Percentiles rank a stretch among this genome's conserved stretches.
phyloP scores from a whole-genome alignment of 2,888 invertebrate species.

The Gymnoscelis rufifasciata region DNA sequence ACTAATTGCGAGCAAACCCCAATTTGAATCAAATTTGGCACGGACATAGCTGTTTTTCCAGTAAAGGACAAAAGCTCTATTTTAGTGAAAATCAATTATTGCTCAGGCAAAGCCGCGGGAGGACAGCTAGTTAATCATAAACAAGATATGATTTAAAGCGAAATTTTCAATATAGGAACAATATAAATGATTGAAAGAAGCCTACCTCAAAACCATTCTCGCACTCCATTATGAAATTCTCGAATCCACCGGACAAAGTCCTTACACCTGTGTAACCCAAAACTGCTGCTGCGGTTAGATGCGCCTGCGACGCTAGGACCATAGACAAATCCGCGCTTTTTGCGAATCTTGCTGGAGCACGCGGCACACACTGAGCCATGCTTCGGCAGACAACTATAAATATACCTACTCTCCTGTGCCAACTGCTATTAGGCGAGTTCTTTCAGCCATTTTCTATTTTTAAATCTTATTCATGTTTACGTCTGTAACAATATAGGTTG shows the following conservation, averaged over 20 bases:
- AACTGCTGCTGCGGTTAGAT: slow-evolving; percentile 16
- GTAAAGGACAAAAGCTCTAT: no score
- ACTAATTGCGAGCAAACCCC: no score
- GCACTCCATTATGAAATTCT: slow-evolving; percentile 67
- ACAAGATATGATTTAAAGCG: no score
- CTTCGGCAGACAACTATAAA: slow-evolving; percentile 62
- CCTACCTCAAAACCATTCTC: slow-evolving; percentile 69
- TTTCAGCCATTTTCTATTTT: slow-evolving; percentile 35
- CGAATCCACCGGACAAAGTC: slow-evolving; percentile 50
- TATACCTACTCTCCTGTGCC: slow-evolving; percentile 56
- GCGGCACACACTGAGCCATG: slow-evolving; percentile 52
- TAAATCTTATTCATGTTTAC: slow-evolving; percentile 36
- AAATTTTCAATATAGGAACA: no score
- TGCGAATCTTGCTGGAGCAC: slow-evolving; percentile 43
- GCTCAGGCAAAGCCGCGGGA: no score
- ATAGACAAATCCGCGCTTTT: slow-evolving; percentile 29
- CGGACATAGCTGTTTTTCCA: no score
- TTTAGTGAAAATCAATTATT: no score
- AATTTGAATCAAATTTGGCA: no score
- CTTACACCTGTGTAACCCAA: slow-evolving; percentile 38
- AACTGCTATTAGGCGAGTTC: slow-evolving; percentile 49
- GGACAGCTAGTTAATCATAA: no score
- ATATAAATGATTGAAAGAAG: no score
- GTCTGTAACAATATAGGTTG: slow-evolving; percentile 14
- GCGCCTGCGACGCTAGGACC: slow-evolving; percentile 33